Evolutionary conservation across 2,888 invertebrate species (phyloP).

Genomic region (Schizotus pectinicornis): DNA sequence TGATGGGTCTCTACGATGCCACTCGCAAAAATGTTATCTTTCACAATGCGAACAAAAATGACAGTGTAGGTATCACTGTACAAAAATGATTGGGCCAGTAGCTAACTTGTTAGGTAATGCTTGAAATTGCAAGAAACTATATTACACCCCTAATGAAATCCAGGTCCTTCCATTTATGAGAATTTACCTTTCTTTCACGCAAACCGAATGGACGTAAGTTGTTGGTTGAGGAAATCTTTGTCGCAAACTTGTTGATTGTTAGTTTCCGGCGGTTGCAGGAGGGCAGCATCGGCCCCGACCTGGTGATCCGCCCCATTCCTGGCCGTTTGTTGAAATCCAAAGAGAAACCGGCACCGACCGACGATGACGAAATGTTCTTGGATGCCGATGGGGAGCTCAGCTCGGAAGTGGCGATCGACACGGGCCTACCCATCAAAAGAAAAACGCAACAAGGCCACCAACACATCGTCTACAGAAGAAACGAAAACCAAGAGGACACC

Average conservation of each 20-base stretch:
- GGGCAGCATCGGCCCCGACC: constrained; percentile 88
- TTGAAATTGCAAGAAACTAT: too few species aligned
- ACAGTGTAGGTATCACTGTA: too few species aligned
- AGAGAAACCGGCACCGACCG: constrained; percentile 37
- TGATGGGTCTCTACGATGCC: too few species aligned
- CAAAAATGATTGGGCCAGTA: too few species aligned
- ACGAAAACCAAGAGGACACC: constrained; percentile 66
- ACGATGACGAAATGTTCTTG: constrained; percentile 75
- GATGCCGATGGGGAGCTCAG: constrained; percentile 70
- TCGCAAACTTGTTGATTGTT: neutral
- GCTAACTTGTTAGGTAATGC: too few species aligned
- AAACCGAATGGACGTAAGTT: too few species aligned
- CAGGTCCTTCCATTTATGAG: too few species aligned
- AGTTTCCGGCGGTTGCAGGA: constrained; percentile 66
- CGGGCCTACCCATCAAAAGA: constrained; percentile 64
- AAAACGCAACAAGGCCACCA: constrained; percentile 59
- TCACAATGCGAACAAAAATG: too few species aligned
- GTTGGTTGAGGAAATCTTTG: too few species aligned
- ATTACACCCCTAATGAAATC: too few species aligned
- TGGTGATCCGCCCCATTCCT: constrained; percentile 87
- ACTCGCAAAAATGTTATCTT: too few species aligned
- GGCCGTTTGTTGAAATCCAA: constrained; percentile 64
- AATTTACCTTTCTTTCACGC: too few species aligned
- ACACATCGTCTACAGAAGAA: constrained; percentile 79
- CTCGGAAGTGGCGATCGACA: constrained; percentile 70